A percentile compares a stretch with the other conserved stretches of the same genome.
Conservation (phyloP, 1,140 invertebrate genomes). For the Whitmania pigra region DNA sequence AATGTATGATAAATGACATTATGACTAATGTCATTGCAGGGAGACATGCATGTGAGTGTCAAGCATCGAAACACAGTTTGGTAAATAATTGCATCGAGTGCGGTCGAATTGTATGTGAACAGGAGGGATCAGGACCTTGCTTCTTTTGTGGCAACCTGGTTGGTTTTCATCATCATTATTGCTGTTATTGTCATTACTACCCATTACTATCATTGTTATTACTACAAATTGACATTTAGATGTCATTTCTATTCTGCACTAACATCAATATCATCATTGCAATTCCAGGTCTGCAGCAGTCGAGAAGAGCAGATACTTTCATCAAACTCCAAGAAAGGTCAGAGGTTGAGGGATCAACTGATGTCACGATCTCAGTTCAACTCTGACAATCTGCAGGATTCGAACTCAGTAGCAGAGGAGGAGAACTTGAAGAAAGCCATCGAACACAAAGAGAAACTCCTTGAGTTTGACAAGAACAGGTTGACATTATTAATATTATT, state of each 20-base stretch:
- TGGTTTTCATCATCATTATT: slow-evolving; percentile 20
- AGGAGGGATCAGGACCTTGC: slow-evolving; percentile 92
- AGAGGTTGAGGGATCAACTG: slow-evolving; percentile 56
- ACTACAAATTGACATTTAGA: background rate
- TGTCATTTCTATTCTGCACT: too few relatives aligned
- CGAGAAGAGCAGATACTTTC: slow-evolving; percentile 58
- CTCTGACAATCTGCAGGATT: background rate
- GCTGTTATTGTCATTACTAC: background rate
- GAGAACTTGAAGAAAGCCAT: slow-evolving; percentile 54
- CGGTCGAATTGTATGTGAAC: slow-evolving; percentile 83
- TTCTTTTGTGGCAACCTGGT: slow-evolving; percentile 66
- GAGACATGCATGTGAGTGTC: slow-evolving; percentile 74
- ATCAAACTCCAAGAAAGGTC: slow-evolving; percentile 54
- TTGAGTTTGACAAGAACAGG: slow-evolving; percentile 75
- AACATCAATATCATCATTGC: too few relatives aligned
- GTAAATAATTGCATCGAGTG: slow-evolving; percentile 87
- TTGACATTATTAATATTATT: slow-evolving; percentile 31
- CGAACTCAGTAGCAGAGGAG: slow-evolving; percentile 26
- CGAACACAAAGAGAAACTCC: slow-evolving; percentile 62
- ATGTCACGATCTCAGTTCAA: slow-evolving; percentile 41
- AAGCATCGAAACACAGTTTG: slow-evolving; percentile 74
- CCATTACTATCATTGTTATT: background rate
- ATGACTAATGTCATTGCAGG: slow-evolving; percentile 43
- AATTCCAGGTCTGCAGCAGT: slow-evolving; percentile 54
- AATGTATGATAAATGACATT: too few relatives aligned